Evolutionary conservation across 2,888 invertebrate species (phyloP).

Genomic region (Gonocerus acuteangulatus): DNA sequence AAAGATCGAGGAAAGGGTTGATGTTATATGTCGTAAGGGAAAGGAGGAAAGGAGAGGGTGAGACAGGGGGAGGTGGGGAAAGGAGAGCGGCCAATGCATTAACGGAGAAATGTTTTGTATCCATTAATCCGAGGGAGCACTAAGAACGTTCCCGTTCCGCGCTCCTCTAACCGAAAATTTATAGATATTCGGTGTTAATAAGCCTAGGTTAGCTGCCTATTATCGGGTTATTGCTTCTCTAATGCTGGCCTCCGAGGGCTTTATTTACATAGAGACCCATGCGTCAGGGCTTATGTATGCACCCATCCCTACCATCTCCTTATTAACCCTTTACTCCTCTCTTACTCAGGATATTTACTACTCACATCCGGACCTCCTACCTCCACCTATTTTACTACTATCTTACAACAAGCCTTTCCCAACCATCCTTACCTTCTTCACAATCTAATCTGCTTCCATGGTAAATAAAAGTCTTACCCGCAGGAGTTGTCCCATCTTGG

Average conservation of each 20-base stretch:
- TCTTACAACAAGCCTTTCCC: too few species aligned
- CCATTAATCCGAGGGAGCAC: slow-evolving; percentile 6
- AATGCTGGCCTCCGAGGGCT: slow-evolving; percentile 30
- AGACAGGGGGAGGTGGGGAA: not conserved
- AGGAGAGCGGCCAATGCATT: slow-evolving; percentile 5
- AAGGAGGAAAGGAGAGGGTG: not conserved
- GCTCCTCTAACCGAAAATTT: slow-evolving; percentile 28
- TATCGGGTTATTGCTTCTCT: slow-evolving; percentile 36
- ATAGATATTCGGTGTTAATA: slow-evolving; percentile 36
- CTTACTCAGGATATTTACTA: not conserved
- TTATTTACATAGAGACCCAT: slow-evolving; percentile 33
- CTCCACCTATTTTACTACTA: too few species aligned
- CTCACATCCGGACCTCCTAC: too few species aligned
- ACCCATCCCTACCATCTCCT: not conserved
- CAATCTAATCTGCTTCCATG: too few species aligned
- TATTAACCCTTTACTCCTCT: not conserved
- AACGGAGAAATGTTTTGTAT: slow-evolving; percentile 13
- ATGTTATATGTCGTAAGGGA: slow-evolving; percentile 2
- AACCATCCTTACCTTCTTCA: too few species aligned
- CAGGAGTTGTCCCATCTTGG: too few species aligned
- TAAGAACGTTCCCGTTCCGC: slow-evolving; percentile 3
- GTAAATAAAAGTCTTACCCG: too few species aligned
- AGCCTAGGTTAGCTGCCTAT: slow-evolving; percentile 34
- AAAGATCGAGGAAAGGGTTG: not conserved
- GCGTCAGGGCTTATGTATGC: slow-evolving; percentile 30